Evolutionary conservation across 2,797 vertebrate species (phyloP), one percentile per base, ranked within the genome.

Genomic region (Spondyliosoma cantharus): DNA sequence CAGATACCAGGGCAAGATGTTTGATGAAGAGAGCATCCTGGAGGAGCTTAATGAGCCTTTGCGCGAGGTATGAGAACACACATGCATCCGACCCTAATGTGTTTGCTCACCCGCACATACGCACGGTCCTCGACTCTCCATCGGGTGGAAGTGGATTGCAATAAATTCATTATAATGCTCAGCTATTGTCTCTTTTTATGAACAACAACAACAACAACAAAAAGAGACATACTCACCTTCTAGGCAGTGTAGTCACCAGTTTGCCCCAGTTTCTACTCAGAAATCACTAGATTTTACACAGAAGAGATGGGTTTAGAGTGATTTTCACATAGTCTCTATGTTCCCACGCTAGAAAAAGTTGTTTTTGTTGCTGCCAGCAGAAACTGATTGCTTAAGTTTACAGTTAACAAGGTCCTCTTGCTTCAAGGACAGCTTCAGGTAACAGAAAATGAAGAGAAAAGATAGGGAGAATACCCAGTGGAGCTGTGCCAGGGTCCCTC

Each of bases 1-100:
- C 86, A 94, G 98, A 53, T 99, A 99, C 94, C 98, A 99, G 89
- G 98, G 98, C 88, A 99, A 99, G 95, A 99, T 99, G 98, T 99
- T 99, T 0, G 98, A 99, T 0, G 98, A 99, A 85, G 98, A 99
- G 93, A 99, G 97, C 93, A 99, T 99, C 91, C 94, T 99, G 62
- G 98, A 96, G 71, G 98, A 99, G 89, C 96, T 99, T 64, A 99
- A 96, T 0, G 97, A 98, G 91, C 98, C 98, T 0, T 92, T 99
- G 54, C 93, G 97, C 0, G 97, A 99, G 96, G 98, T 99, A 94
- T 46, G 71, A 60, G 65, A 53, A 66, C 60, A 68, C 37, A 19
- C 43, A n/a, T 37, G 29, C 29, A 59, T 49, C 57, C 42, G 37
- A 29, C 76, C 24, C 4, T 48, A 32, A 72, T 42, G 20, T 67